These are phyloP conservation scores for Gnatocerus cornutus DNA, from an alignment of 2,888 invertebrate genomes.

Conservation along the genomic window DNA sequence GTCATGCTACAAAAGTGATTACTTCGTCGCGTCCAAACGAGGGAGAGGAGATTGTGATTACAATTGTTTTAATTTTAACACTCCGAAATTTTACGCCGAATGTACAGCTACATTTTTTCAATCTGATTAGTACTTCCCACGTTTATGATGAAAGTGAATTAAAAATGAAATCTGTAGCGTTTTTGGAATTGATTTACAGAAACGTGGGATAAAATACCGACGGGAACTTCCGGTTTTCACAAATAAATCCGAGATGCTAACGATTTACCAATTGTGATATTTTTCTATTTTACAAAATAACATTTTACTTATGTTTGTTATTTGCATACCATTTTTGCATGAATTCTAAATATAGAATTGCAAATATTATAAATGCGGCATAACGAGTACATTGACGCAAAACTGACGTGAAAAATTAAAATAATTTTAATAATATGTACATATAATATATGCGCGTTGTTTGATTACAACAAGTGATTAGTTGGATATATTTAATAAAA, in stretches of 20 bases:
- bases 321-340: not conserved
- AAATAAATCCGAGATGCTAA: no score
- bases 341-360: not conserved
- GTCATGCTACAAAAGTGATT: constrained; percentile 12
- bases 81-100: not conserved
- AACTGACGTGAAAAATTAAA: constrained; percentile 20
- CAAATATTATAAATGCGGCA: not conserved
- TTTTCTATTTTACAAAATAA: no score
- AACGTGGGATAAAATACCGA: no score
- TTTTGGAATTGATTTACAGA: no score
- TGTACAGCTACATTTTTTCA: no score
- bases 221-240: no score
- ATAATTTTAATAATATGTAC: constrained; percentile 30
- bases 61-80: constrained; percentile 5
- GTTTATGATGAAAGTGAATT: no score
- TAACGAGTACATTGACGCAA: constrained; percentile 1
- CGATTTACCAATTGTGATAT: no score
- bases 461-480: constrained; percentile 10
- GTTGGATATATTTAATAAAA: constrained; percentile 7
- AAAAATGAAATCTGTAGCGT: no score
- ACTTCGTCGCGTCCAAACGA: not conserved
- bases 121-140: no score
- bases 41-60: constrained; percentile 1
- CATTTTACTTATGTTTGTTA: not conserved
- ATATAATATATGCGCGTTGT: not conserved